phyloP scores from a whole-genome alignment of 2,797 vertebrate genomes.

The Falco rusticolus region DNA sequence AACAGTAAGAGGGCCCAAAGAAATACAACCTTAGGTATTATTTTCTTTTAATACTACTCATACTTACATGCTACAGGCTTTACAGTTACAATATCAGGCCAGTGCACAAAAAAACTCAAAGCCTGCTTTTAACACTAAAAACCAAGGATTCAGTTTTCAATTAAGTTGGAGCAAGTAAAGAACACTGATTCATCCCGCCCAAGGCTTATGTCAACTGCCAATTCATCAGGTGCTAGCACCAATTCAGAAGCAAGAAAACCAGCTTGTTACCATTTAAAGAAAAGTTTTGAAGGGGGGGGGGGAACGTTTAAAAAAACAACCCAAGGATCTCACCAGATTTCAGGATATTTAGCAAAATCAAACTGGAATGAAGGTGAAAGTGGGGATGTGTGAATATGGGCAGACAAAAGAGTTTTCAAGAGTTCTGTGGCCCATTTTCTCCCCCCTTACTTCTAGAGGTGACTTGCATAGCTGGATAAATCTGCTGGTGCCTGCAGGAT shows the following conservation, averaged over 20 bases:
- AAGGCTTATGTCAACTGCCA: not conserved
- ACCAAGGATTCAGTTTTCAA: not conserved
- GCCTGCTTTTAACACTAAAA: not conserved
- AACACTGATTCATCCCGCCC: not conserved
- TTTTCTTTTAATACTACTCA: not conserved
- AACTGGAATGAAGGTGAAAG: not conserved
- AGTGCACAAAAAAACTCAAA: not conserved
- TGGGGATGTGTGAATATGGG: not conserved
- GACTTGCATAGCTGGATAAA: not conserved
- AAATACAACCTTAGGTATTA: not conserved
- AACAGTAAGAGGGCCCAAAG: not conserved
- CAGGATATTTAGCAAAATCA: not conserved
- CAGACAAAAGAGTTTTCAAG: not conserved
- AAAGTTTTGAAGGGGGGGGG: not conserved
- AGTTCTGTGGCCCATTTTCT: not conserved
- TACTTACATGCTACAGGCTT: not conserved
- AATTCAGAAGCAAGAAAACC: not conserved
- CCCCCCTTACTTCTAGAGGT: not conserved
- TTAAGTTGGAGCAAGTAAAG: not conserved
- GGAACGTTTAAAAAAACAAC: rapidly evolving
- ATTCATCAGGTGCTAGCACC: not conserved
- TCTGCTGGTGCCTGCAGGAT: not conserved
- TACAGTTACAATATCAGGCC: not conserved
- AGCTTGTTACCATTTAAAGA: not conserved
- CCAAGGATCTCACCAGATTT: not conserved